A percentile compares a stretch with the other conserved stretches of the same genome.
phyloP scores from a whole-genome alignment of 2,888 invertebrate species.

The Ceratothoa steindachneri region DNA sequence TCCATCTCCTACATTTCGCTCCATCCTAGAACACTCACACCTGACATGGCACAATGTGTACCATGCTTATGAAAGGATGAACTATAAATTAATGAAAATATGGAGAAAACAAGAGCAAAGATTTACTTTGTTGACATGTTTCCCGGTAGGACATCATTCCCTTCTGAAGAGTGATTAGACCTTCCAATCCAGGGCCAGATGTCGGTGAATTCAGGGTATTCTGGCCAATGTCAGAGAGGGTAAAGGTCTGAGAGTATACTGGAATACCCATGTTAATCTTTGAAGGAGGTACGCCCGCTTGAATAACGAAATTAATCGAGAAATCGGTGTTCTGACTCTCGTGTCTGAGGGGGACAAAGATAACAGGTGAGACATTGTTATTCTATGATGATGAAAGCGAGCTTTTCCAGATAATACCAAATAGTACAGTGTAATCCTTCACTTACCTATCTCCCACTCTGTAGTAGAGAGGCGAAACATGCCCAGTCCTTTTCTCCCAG shows the following conservation, averaged over 20 bases:
- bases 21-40: no score
- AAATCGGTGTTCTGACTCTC: conserved; percentile 57
- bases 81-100: no score
- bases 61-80: no score
- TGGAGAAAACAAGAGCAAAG: no score
- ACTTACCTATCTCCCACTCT: conserved; percentile 36
- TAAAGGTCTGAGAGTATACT: conserved; percentile 78
- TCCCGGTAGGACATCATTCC: conserved; percentile 52
- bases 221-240: conserved; percentile 60
- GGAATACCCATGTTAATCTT: conserved; percentile 86
- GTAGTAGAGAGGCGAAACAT: conserved; percentile 67
- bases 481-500: conserved; percentile 77
- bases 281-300: conserved; percentile 72
- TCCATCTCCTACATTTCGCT: no score
- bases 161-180: conserved; percentile 50
- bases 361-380: no score
- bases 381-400: background rate
- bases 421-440: background rate
- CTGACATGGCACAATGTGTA: no score
- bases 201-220: conserved; percentile 34
- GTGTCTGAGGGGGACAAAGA: no score
- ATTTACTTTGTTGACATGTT: conserved; percentile 46
- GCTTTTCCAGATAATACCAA: background rate
- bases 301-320: conserved; percentile 83
- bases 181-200: conserved; percentile 45